Base-by-base conservation (phyloP, 2,113 vertebrate genomes). In the Vimba vimba region DNA sequence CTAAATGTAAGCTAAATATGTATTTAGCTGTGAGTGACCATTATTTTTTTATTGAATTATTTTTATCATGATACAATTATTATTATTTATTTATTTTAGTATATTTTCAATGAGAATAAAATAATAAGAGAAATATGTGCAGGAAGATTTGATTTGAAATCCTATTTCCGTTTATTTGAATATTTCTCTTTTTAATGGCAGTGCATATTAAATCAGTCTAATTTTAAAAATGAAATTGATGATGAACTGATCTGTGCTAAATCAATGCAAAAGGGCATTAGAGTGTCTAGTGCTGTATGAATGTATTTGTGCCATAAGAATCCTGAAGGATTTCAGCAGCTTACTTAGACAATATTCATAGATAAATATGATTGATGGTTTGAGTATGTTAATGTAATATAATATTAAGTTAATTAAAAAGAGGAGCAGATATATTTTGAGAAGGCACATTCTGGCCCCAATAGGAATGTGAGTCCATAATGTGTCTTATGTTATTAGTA, bases 401-500 rank as follows among this genome's bases (percentile, higher is more conserved):
- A 23, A 27, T 68, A 68, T 17, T 68, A 6, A 66, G 47, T 52
- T 76, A 10, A 52, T 76, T 50, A 76, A 76, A 76, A 52, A 27
- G 36, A 12, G 9, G 39, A 76, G 6, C 74, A 17, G n/a, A 76
- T 30, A 15, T 30, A 30, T 66, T 66, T 68, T 52, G 25, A 62
- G 59, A 21, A 66, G 60, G 9, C 79, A 52, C 25, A 12, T 50
- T 82, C 4, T 64, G 25, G 13, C n/a, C 25, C 47, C 79, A 47
- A 15, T 33, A 23, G n/a, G 10, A 47, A 60, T 60, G 30, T 2
- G 13, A 81, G 79, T 66, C 59, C 45, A 82, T 50, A 68, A 68
- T 25, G 43, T 82, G 79, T 68, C 62, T 50, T 68, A 47, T 64
- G 86, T 69, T 52, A 89, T 90, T 84, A 87, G 25, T 50, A 60